Evolutionary conservation across 2,888 invertebrate species (phyloP), one percentile per base, ranked within the genome.

Genomic region (Agriopis leucophaearia): DNA sequence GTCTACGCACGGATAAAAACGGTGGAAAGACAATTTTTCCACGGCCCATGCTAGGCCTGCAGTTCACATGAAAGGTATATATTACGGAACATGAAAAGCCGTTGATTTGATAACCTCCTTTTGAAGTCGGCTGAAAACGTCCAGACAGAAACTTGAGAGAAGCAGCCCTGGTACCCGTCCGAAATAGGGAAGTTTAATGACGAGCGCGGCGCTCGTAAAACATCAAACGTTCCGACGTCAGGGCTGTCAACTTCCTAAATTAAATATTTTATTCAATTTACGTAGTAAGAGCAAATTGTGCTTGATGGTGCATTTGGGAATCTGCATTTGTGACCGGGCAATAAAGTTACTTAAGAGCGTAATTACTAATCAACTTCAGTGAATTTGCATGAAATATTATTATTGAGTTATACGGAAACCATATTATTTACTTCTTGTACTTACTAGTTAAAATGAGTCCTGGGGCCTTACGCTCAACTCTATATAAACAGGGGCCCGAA

Each of bases 101-200:
- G 5, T 42, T 13, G 8, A 44, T 13, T n/a, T n/a, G 44, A 13
- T 16, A 48, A 18, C 48, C 6, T 48, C 5, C 18, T 48, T 10
- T 48, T 18, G 48, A 6, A 9, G 10, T 16, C 9, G 44, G 15
- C 40, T 8, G 13, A 55, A 55, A 44, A 27, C 8, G 8, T 60
- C 45, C 15, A 56, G 48, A 65, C 61, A 44, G 35, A 58, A 55
- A 58, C 27, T 44, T 15, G 9, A 63, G 45, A 68, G 77, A 73
- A 82, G 18, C 87, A 90, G 77, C 90, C 91, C 90, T 91, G 81
- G 70, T 69, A 80, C 82, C 78, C 81, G 80, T 84, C 86, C 82
- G 81, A 88, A 90, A 87, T 84, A 84, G 88, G 88, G 88, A 88
- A 88, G 89, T 90, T 90, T 90, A 91, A 89, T 88, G 91, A 90